Base-by-base conservation (phyloP, 2,113 vertebrate genomes). In the Chloropsis cyanopogon region DNA sequence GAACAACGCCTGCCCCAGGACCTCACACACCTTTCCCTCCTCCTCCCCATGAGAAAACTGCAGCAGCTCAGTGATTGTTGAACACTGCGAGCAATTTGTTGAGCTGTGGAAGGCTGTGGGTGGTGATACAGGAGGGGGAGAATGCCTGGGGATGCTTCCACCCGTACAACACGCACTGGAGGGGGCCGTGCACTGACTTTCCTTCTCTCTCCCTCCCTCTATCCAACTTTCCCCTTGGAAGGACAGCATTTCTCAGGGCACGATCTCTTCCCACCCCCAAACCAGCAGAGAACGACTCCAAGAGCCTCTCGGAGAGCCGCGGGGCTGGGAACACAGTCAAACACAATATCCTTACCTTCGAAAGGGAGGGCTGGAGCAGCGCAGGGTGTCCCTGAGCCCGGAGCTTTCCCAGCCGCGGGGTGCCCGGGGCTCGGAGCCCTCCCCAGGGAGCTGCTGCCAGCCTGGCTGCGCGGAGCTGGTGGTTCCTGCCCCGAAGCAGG, bases 281-380 rank as follows among this genome's bases (percentile, higher is more conserved):
- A 89, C 7, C 49, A 12, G 57, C 0, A 0, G 37, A 37, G 37
- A 37, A 37, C 37, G 37, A 37, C 18, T 75, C 35, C 41, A 12
- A 8, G 41, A 41, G 7, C n/a, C 35, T 26, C 42, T 29, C 59
- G 3, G 8, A 6, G 18, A 64, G 28, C 50, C 8, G 44, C 6
- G 4, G 22, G 28, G 28, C 21, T 42, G 66, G 28, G 29, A 83
- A 7, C 26, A 2, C 31, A 37, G 37, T 8, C 5, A 53, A 68
- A 11, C 6, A 2, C 3, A 0, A 0, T 0, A 10, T 50, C 50
- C 76, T 82, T 76, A 92, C 86, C 89, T 82, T 57, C 9, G 4
- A 3, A 49, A 1, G 24, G 0, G 72, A 0, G 1, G 1, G 8
- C 2, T 9, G 72, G 10, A 33, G 86, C 82, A 12, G 59, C 90